These are phyloP conservation scores for Spodoptera littoralis DNA, from an alignment of 2,888 invertebrate genomes.

Conservation along the genomic window DNA sequence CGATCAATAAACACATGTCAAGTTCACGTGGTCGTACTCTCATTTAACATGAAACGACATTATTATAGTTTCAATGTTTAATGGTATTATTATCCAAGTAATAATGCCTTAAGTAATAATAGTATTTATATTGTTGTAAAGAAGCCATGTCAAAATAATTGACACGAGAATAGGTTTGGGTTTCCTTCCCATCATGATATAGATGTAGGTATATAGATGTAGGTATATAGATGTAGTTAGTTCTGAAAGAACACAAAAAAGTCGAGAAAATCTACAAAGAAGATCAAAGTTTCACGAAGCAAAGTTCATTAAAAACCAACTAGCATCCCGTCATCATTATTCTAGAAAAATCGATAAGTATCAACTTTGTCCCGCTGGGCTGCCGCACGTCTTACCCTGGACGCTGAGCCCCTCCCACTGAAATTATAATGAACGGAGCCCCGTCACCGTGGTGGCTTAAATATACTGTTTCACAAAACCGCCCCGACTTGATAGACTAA, in stretches of 20 bases:
- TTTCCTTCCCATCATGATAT: too few species aligned
- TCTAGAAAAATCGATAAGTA: slow-evolving; percentile 64
- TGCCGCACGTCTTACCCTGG: slow-evolving; percentile 59
- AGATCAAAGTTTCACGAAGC: too few species aligned
- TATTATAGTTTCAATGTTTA: slow-evolving; percentile 19
- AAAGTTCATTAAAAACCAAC: slow-evolving; percentile 9
- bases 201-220: too few species aligned
- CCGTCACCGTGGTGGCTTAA: slow-evolving; percentile 51
- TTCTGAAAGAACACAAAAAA: too few species aligned
- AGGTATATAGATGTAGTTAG: too few species aligned
- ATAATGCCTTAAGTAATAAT: slow-evolving; percentile 11
- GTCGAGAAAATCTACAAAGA: too few species aligned
- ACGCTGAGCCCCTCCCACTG: slow-evolving; percentile 45
- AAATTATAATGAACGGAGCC: slow-evolving; percentile 57
- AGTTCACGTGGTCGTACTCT: slow-evolving; percentile 44
- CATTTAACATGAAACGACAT: slow-evolving; percentile 27
- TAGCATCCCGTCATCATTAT: slow-evolving; percentile 25
- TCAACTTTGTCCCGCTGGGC: slow-evolving; percentile 55
- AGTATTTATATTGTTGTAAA: too few species aligned
- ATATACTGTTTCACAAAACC: slow-evolving; percentile 41
- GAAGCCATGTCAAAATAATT: background rate
- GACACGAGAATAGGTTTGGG: too few species aligned
- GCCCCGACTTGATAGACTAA: slow-evolving; percentile 24
- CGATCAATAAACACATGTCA: slow-evolving; percentile 47
- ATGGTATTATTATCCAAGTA: slow-evolving; percentile 13